Conservation (phyloP, 2,113 vertebrate genomes). For the Myanophis thanlyinensis region DNA sequence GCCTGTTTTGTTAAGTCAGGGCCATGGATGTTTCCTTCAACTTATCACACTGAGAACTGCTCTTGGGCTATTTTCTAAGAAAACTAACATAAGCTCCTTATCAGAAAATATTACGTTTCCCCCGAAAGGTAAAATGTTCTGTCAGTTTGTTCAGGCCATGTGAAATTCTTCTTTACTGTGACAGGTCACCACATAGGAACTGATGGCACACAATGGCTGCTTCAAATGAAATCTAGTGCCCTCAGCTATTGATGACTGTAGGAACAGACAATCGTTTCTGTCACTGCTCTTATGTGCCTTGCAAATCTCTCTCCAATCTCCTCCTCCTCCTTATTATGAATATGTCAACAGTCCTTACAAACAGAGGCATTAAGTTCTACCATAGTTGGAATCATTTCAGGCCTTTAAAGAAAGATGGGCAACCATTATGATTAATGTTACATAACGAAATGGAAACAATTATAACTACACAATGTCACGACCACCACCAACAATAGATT, state of each 20-base stretch:
- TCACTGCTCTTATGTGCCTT: background rate
- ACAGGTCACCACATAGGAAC: slow-evolving; percentile 79
- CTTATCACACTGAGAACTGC: slow-evolving; percentile 78
- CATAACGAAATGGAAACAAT: background rate
- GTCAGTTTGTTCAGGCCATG: slow-evolving; percentile 80
- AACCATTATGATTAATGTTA: background rate
- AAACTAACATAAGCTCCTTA: slow-evolving; percentile 90
- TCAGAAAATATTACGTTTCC: slow-evolving; percentile 86
- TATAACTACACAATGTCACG: background rate
- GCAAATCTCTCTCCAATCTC: background rate
- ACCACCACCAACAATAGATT: background rate
- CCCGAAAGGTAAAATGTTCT: slow-evolving; percentile 79
- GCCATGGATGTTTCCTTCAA: slow-evolving; percentile 78
- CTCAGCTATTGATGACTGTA: slow-evolving; percentile 52
- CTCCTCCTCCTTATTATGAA: slow-evolving; percentile 2
- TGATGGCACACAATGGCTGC: slow-evolving; percentile 59
- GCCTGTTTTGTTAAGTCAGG: slow-evolving; percentile 71
- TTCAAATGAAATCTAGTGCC: slow-evolving; percentile 41
- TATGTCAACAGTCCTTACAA: background rate
- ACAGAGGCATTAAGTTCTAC: background rate
- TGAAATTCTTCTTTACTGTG: slow-evolving; percentile 74
- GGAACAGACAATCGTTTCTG: slow-evolving; percentile 11
- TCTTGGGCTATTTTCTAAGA: slow-evolving; percentile 75
- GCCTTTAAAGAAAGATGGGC: slow-evolving; percentile 29
- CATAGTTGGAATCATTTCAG: background rate